Evolutionary conservation across 2,888 invertebrate species (phyloP).

Genomic region (Yponomeuta cagnagella): DNA sequence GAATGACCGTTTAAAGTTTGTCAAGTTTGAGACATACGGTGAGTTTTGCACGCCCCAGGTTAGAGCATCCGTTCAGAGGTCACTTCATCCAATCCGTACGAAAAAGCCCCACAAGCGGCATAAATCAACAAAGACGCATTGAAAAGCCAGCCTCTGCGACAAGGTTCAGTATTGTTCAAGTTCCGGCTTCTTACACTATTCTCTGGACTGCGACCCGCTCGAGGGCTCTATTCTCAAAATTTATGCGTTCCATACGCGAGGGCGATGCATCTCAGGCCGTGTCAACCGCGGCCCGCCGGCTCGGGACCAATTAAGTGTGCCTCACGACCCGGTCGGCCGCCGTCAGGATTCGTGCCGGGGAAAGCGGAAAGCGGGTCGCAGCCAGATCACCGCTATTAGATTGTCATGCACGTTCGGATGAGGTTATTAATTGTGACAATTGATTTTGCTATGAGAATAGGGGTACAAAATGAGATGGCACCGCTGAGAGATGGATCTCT

Average conservation of each 20-base stretch:
- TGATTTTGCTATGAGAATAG: constrained; percentile 37
- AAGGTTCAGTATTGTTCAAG: neutral
- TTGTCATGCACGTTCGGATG: constrained; percentile 69
- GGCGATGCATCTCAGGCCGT: constrained; percentile 69
- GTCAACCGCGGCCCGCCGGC: constrained; percentile 51
- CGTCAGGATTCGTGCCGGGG: constrained; percentile 65
- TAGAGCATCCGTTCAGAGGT: neutral
- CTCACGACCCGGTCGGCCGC: constrained; percentile 61
- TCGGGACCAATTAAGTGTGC: constrained; percentile 71
- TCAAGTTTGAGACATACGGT: neutral
- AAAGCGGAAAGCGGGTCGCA: constrained; percentile 70
- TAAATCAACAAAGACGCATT: neutral
- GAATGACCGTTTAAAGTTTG: neutral
- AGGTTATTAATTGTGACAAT: constrained; percentile 68
- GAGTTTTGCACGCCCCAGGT: too few species aligned
- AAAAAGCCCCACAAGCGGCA: neutral
- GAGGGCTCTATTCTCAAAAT: constrained; percentile 53
- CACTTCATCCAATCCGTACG: neutral
- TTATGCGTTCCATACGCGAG: constrained; percentile 65
- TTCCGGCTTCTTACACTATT: constrained; percentile 1
- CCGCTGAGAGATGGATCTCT: neutral
- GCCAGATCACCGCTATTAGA: constrained; percentile 68
- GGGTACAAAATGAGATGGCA: constrained; percentile 20
- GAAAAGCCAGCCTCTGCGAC: neutral
- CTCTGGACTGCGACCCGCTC: neutral